These are phyloP conservation scores for Meiosimyza platycephala DNA, from an alignment of 2,888 invertebrate species.

Conservation along the genomic window DNA sequence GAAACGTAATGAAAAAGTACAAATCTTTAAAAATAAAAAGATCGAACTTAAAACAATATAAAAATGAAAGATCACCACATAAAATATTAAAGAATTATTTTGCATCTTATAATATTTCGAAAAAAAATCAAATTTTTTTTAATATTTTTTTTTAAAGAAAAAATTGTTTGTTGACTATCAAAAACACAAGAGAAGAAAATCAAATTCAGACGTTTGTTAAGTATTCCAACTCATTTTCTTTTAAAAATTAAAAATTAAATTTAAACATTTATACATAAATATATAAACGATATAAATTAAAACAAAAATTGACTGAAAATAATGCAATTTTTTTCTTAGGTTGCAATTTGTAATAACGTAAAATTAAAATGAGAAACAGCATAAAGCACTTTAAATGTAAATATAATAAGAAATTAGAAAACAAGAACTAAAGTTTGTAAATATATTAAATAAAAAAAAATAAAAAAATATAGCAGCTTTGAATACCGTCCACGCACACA, in stretches of 20 bases:
- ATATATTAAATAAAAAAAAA: slow-evolving; percentile 40
- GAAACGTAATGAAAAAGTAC: too few species aligned
- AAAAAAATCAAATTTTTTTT: background rate
- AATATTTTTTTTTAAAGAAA: too few species aligned
- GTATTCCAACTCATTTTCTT: too few species aligned
- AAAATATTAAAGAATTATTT: background rate
- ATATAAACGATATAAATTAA: too few species aligned
- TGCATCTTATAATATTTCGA: background rate
- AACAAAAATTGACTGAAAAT: slow-evolving; percentile 46
- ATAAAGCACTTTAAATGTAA: slow-evolving; percentile 29
- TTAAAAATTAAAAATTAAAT: too few species aligned
- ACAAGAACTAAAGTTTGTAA: slow-evolving; percentile 36
- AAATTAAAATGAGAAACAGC: slow-evolving; percentile 41
- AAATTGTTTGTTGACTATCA: too few species aligned
- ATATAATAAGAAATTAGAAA: slow-evolving; percentile 39
- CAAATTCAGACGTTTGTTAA: too few species aligned
- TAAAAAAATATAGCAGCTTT: slow-evolving; percentile 55
- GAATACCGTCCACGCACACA: slow-evolving; percentile 64
- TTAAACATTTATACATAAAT: too few species aligned
- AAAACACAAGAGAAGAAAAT: too few species aligned
- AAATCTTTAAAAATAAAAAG: too few species aligned
- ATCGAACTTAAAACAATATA: too few species aligned
- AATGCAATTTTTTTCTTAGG: slow-evolving; percentile 42
- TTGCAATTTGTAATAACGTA: slow-evolving; percentile 46
- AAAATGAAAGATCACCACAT: too few species aligned